Conservation (phyloP, 2,888 invertebrate genomes). For the Sesamia inferens region DNA sequence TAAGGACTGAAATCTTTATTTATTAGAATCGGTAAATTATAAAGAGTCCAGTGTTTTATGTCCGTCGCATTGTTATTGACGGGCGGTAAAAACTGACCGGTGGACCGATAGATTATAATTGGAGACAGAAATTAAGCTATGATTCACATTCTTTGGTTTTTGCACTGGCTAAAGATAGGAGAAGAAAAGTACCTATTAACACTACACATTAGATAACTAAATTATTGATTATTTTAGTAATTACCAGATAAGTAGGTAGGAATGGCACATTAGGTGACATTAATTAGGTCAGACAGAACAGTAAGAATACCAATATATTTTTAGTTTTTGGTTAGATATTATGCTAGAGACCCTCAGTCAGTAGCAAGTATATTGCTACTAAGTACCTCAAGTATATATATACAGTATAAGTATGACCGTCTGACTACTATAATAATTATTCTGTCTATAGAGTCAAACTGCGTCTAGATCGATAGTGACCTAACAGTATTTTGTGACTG, state of each 20-base stretch:
- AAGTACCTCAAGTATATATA: no score
- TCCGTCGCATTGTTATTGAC: constrained; percentile 79
- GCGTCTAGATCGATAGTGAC: no score
- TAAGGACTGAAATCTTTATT: constrained; percentile 88
- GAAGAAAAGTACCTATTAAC: not conserved
- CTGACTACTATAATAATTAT: no score
- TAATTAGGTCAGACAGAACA: not conserved
- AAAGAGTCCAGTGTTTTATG: constrained; percentile 82
- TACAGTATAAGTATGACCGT: no score
- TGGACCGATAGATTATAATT: constrained; percentile 59
- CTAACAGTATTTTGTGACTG: no score
- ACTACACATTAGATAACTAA: no score
- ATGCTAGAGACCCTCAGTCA: not conserved
- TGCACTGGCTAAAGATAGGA: not conserved
- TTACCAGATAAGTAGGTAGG: not conserved
- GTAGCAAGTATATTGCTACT: no score
- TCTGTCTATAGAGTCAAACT: no score
- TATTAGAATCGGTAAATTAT: constrained; percentile 89
- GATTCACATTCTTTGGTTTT: constrained; percentile 47
- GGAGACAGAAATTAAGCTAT: constrained; percentile 62
- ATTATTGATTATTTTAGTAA: not conserved
- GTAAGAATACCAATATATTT: not conserved
- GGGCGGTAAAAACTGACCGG: constrained; percentile 71
- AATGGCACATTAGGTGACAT: not conserved
- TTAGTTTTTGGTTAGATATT: not conserved